Evolutionary conservation across 2,888 invertebrate genomes (phyloP).

Genomic region (Thelaira solivaga): DNA sequence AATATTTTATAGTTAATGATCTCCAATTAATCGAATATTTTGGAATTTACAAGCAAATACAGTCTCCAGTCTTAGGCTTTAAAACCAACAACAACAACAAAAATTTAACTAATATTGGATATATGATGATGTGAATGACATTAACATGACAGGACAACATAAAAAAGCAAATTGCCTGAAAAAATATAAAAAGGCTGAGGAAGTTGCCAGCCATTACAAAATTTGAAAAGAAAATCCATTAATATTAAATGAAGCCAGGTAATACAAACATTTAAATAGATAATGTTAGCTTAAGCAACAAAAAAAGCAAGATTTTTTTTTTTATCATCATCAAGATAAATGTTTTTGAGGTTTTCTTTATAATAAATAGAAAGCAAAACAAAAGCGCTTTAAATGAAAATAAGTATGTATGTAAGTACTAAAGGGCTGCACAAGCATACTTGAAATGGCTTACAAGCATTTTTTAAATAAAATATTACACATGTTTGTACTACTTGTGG

Average conservation of each 20-base stretch:
- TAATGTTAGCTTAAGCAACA: slow-evolving; percentile 57
- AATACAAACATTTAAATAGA: slow-evolving; percentile 61
- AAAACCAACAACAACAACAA: background rate
- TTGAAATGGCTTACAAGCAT: too few species aligned
- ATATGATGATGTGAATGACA: slow-evolving; percentile 62
- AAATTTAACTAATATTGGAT: slow-evolving; percentile 51
- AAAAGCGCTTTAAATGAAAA: too few species aligned
- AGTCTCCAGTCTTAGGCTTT: too few species aligned
- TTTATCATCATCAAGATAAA: slow-evolving; percentile 50
- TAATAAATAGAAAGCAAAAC: background rate
- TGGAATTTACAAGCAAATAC: too few species aligned
- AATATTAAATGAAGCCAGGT: slow-evolving; percentile 62
- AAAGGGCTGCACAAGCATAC: too few species aligned
- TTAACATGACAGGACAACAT: slow-evolving; percentile 62
- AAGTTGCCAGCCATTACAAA: slow-evolving; percentile 47
- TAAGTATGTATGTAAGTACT: too few species aligned
- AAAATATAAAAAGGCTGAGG: slow-evolving; percentile 50
- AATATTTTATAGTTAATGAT: too few species aligned
- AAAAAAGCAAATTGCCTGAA: slow-evolving; percentile 19
- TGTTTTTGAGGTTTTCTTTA: slow-evolving; percentile 47
- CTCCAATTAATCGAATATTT: too few species aligned
- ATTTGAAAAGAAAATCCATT: slow-evolving; percentile 60
- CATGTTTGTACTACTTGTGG: slow-evolving; percentile 3
- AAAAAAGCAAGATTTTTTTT: slow-evolving; percentile 8
- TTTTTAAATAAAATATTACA: slow-evolving; percentile 26